phyloP scores from a whole-genome alignment of 2,797 vertebrate species.

The Rhabdomys pumilio region DNA sequence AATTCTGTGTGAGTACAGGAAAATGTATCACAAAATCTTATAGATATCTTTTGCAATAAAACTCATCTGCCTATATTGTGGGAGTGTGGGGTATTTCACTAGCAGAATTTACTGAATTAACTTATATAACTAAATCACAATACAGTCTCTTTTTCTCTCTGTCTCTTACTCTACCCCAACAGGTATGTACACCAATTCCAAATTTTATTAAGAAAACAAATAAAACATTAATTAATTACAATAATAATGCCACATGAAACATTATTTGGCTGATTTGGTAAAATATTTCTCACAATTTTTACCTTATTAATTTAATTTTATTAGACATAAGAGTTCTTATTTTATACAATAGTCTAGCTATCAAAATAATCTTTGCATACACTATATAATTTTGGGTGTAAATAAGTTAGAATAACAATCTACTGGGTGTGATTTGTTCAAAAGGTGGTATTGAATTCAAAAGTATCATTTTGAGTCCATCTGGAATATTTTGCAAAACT shows the following conservation, averaged over 20 bases:
- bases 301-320: conserved; percentile 1
- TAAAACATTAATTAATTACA: background rate
- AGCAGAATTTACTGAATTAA: background rate
- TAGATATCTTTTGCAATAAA: background rate
- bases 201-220: background rate
- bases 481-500: background rate
- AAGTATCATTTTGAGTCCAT: background rate
- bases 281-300: background rate
- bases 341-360: background rate
- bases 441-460: background rate
- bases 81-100: background rate
- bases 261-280: background rate
- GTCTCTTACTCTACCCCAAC: background rate
- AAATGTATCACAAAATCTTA: background rate
- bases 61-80: background rate
- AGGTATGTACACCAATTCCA: rapidly evolving
- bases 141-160: background rate
- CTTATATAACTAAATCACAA: background rate
- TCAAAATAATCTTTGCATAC: background rate
- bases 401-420: background rate
- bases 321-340: background rate
- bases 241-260: background rate
- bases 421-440: background rate
- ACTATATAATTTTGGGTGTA: background rate
- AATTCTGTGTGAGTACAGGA: background rate